Conservation (phyloP, 2,888 invertebrate genomes). For the Ceriagrion tenellum region DNA sequence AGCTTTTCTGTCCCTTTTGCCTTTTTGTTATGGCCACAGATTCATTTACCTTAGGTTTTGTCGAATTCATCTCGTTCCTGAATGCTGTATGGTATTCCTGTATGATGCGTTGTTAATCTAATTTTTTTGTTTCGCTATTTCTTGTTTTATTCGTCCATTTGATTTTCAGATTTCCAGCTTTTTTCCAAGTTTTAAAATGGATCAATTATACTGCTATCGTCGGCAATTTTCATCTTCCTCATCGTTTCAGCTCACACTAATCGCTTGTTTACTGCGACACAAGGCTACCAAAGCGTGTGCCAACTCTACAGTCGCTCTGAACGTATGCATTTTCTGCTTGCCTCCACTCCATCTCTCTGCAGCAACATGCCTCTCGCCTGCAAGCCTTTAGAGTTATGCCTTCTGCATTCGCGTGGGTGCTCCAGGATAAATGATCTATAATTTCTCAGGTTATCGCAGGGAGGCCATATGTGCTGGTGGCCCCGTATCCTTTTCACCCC, state of each 20-base stretch:
- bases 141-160: no score
- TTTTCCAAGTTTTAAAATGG: no score
- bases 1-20: no score
- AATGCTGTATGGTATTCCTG: no score
- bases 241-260: not conserved
- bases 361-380: not conserved
- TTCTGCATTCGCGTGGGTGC: constrained; percentile 4
- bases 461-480: not conserved
- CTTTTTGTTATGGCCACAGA: no score
- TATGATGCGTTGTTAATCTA: no score
- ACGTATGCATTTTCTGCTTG: not conserved
- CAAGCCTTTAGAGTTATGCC: constrained; percentile 19
- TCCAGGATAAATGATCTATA: constrained; percentile 17
- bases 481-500: not conserved
- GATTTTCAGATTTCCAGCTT: no score
- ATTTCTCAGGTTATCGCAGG: constrained; percentile 12
- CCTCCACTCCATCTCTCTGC: not conserved
- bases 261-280: not conserved
- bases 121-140: no score
- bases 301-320: not conserved
- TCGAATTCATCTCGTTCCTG: no score
- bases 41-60: no score
- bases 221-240: not conserved
- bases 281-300: not conserved
- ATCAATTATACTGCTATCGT: no score